Evolutionary conservation across 2,113 vertebrate species (phyloP), one percentile per base, ranked within the genome.

Genomic region (Motacilla tschutschensis): DNA sequence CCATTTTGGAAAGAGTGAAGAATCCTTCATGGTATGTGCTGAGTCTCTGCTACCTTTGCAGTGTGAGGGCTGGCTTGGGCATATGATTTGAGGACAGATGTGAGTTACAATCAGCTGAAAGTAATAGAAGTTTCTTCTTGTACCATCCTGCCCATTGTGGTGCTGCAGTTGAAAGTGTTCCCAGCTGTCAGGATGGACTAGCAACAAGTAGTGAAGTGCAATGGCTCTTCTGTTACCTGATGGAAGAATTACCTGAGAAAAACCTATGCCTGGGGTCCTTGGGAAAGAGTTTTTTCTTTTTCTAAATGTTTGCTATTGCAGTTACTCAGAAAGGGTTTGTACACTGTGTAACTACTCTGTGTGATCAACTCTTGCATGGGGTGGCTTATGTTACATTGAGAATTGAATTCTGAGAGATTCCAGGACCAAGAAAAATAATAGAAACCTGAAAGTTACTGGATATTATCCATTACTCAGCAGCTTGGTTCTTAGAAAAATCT

Each of bases 121-220:
- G 51, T 81, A 86, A 72, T n/a, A 70, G 64, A 85, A 79, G 6
- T 73, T 79, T 76, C 28, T 89, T 91, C 70, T 86, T 92, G 67
- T 82, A 59, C 67, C 12, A 44, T 85, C 75, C 81, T 94, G 71
- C 67, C 83, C 22, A 75, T 29, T 69, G 1, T 58, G 70, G 44
- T 83, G 8, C 59, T 83, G 71, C 69, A 48, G 44, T 86, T 79
- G 55, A 75, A 80, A 72, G 31, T 6, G 1, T 51, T 83, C 73
- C 47, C 38, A 84, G 74, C 59, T 91, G 44, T 73, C 67, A 70
- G 11, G 19, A 26, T 76, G 33, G 51, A 73, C 70, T 51, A 65
- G 55, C 13, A 67, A 24, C 54, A 65, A 60, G 9, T 8, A 83
- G 50, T 47, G 51, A 76, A 67, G 8, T 64, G 58, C 43, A 46